These are phyloP conservation scores for Spilarctia lutea DNA, from an alignment of 2,888 invertebrate genomes.

Conservation along the genomic window DNA sequence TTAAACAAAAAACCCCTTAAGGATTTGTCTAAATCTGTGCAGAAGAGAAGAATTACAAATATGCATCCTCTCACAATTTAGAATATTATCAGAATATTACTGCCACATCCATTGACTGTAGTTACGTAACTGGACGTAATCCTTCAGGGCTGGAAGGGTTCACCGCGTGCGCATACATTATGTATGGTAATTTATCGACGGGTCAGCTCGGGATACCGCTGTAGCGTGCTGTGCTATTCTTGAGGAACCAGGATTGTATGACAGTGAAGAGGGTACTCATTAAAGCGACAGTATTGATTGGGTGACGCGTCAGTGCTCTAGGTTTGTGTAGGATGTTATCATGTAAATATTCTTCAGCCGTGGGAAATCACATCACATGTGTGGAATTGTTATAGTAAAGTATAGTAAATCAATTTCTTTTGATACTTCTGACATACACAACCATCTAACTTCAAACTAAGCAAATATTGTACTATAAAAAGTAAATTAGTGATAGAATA, in stretches of 20 bases:
- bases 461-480: too few species aligned
- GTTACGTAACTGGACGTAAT: constrained; percentile 24
- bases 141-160: constrained; percentile 53
- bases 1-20: too few species aligned
- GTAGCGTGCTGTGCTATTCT: constrained; percentile 36
- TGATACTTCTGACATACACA: too few species aligned
- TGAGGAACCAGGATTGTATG: constrained; percentile 18
- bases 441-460: too few species aligned
- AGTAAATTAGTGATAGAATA: too few species aligned
- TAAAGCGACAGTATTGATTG: constrained; percentile 6
- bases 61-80: too few species aligned
- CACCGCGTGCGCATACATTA: constrained; percentile 69
- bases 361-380: background rate
- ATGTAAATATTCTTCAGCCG: background rate
- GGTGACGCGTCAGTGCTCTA: background rate
- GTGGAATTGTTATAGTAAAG: too few species aligned
- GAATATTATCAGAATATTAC: too few species aligned
- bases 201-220: constrained; percentile 57
- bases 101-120: constrained; percentile 22
- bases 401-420: too few species aligned
- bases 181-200: constrained; percentile 70
- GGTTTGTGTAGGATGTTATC: background rate
- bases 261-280: constrained; percentile 21
- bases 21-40: too few species aligned
- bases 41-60: too few species aligned